Base-by-base conservation (phyloP, 2,113 vertebrate genomes). In the Cryptomyrus ogoouensis region DNA sequence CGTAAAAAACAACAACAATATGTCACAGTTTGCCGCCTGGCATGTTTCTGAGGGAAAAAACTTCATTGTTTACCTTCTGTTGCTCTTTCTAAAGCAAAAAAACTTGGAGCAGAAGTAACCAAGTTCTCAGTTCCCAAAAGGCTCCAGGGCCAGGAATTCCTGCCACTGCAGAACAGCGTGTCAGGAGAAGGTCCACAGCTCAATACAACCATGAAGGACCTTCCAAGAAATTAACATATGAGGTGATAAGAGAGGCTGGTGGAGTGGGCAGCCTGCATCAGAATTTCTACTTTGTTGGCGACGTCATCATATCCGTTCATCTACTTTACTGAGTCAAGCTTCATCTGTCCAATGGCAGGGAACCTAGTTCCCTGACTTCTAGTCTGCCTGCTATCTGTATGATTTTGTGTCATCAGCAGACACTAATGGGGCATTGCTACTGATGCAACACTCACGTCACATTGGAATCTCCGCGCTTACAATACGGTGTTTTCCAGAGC, bases 51-150 rank as follows among this genome's bases (percentile, higher is more conserved):
- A 84, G 21, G 8, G 44, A 9, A 42, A 80, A 84, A 47, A 47
- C 15, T 46, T 17, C 6, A 47, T 17, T 13, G 35, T 83, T 83
- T 83, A 47, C 42, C 49, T 47, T 77, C 70, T 50, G 89, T 50
- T 80, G 50, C 44, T 89, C 62, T 87, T 91, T 90, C 74, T 88
- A 62, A 87, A 77, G 15, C 88, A 62, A 85, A 19, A 31, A 35
- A 87, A 83, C 80, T 39, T 46, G 35, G 42, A 46, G 19, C 2
- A 83, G 80, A 46, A 21, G 39, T 12, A 7, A 42, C 42, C 44
- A 47, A 84, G 19, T 46, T 84, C 44, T 24, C 42, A 12, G 83
- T 10, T 24, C 39, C 83, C 44, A 47, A 47, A 47, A n/a, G 44
- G 21, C 44, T 83, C 35, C 17, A 47, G 19, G 21, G 2, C 42